Evolutionary conservation across 2,888 invertebrate species (phyloP).

Genomic region (Netelia inedita): DNA sequence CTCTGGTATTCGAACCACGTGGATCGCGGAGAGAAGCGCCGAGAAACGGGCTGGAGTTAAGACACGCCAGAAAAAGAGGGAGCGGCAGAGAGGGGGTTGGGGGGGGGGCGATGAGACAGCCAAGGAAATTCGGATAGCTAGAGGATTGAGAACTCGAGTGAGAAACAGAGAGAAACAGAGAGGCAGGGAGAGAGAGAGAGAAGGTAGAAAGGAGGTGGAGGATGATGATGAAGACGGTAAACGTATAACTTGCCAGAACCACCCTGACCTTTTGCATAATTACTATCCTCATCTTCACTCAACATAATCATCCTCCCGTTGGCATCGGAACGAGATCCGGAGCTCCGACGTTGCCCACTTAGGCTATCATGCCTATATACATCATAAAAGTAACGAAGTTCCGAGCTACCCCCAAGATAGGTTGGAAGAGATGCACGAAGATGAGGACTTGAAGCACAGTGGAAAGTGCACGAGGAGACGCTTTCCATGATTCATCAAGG

Average conservation of each 20-base stretch:
- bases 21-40: conserved; percentile 62
- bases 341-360: conserved; percentile 47
- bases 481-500: conserved; percentile 5
- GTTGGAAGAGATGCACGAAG: neutral
- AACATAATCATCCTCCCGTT: conserved; percentile 59
- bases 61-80: conserved; percentile 46
- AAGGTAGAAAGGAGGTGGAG: conserved; percentile 27
- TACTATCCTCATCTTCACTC: conserved; percentile 67
- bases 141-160: conserved; percentile 18
- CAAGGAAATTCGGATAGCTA: conserved; percentile 35
- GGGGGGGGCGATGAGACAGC: neutral
- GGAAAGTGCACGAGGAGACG: neutral
- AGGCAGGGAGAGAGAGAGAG: conserved; percentile 40
- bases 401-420: conserved; percentile 28
- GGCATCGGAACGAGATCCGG: conserved; percentile 57
- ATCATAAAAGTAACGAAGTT: conserved; percentile 65
- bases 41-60: conserved; percentile 47
- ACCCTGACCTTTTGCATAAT: conserved; percentile 64
- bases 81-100: neutral
- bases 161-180: conserved; percentile 12
- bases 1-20: conserved; percentile 79
- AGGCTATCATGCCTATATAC: conserved; percentile 9
- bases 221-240: conserved; percentile 63
- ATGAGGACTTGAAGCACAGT: neutral
- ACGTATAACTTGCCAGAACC: conserved; percentile 52